Base-by-base conservation (phyloP, 30 jellyfish, hydroid and myxozoan genomes). In the Aurelia sp. region DNA sequence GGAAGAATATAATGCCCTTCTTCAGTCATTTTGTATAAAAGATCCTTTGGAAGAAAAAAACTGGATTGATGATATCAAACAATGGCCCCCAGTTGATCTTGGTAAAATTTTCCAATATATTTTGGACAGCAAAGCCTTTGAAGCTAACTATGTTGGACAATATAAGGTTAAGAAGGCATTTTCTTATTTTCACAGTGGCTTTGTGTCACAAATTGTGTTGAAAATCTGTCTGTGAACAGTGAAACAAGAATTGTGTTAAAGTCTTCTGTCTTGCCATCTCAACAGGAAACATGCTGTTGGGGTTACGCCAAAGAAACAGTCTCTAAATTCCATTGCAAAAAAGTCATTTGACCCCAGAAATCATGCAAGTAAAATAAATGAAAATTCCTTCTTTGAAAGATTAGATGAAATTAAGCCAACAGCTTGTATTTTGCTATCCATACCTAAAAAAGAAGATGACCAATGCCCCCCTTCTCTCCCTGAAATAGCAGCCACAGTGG, bases 151-250 rank as follows among this genome's bases (percentile, higher is more conserved):
- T 65, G 70, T 84, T 24, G 91, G 97, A 72, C 57, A 75, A 30
- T 84, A 82, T 53, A 84, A 90, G 62, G 96, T 63, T 68, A 86
- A 88, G 63, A 88, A 88, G 72, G 97, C 92, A 30, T 88, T 76
- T 70, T 33, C 83, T 21, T 90, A 72, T 77, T 90, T 57, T 21
- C 71, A 82, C 19, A 90, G 97, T 66, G 91, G 91, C 9, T 83
- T 84, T 69, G 97, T 78, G 13, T 93, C 89, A 4, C 68, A 85
- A 24, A 63, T 86, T 51, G 31, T 67, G 48, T 35, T 33, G 13
- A 10, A 3, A 62, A 81, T 33, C 73, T 57, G 20, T 24, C 24
- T n/a, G 38, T 33, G 20, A 68, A 8, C 2, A 33, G 9, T 5
- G 63, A 57, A 72, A 12, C 18, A 30, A 74, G 33, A 8, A 38